phyloP scores from a whole-genome alignment of 2,888 invertebrate species.

The Apotomis turbidana region DNA sequence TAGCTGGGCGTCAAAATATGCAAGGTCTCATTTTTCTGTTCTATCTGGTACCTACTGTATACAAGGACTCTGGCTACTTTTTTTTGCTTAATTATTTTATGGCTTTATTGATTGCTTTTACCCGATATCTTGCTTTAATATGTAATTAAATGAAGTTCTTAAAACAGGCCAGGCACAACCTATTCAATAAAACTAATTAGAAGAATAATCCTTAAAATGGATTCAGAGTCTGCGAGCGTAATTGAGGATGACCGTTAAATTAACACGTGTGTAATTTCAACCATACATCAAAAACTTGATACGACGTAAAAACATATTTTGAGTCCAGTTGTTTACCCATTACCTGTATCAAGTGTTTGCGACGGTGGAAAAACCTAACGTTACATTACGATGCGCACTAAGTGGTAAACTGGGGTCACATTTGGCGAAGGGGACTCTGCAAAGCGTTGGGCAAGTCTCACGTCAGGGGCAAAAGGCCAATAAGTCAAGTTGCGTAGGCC shows the following conservation, averaged over 20 bases:
- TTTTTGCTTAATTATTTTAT: too few species aligned
- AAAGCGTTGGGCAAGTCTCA: slow-evolving; percentile 35
- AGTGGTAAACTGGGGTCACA: neutral
- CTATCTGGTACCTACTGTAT: neutral
- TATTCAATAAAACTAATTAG: too few species aligned
- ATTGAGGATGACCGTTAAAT: too few species aligned
- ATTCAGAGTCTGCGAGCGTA: too few species aligned
- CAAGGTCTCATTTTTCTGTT: slow-evolving; percentile 28
- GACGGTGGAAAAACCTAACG: slow-evolving; percentile 16
- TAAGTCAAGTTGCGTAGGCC: slow-evolving; percentile 66
- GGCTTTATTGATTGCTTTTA: too few species aligned
- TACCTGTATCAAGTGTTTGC: neutral
- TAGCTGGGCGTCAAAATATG: slow-evolving; percentile 39
- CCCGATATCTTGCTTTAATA: too few species aligned
- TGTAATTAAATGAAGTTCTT: too few species aligned
- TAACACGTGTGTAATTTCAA: neutral
- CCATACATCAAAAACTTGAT: neutral
- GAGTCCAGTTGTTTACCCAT: slow-evolving; percentile 13
- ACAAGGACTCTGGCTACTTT: neutral
- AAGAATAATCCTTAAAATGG: too few species aligned
- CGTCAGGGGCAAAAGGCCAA: slow-evolving; percentile 58
- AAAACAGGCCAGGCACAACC: too few species aligned
- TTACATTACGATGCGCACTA: neutral
- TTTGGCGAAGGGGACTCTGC: slow-evolving; percentile 29
- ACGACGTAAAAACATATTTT: slow-evolving; percentile 7